Evolutionary conservation across 2,113 vertebrate genomes (phyloP), one percentile per base, ranked within the genome.

Genomic region (Pycnonotus jocosus): DNA sequence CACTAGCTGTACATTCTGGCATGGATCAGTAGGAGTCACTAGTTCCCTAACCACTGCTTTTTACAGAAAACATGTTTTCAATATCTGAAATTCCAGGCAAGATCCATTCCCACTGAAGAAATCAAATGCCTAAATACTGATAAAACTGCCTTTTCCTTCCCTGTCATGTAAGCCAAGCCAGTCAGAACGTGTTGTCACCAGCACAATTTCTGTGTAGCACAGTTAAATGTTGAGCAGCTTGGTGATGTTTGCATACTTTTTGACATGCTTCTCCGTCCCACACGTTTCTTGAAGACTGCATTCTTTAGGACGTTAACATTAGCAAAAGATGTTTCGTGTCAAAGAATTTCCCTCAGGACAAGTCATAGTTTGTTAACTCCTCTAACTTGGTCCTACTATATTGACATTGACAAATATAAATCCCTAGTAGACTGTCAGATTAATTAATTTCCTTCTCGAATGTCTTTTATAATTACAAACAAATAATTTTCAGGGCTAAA

Each of bases 401-500:
- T 24, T 42, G 71, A 80, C 8, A 9, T 24, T 96, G 61, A 53
- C 56, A 89, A 74, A 53, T 40, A 68, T 25, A 68, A 76, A 82
- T 74, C 35, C 61, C 61, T 40, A 40, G 9, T 31, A 74, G 30
- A 35, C 44, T 45, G 38, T 44, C 56, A 81, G 28, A 78, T 48
- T 35, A 88, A 71, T 60, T 77, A n/a, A 61, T n/a, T 48, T 69
- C 83, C n/a, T 91, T 78, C 80, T 45, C 40, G 9, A 87, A 60
- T 77, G 10, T 69, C 47, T 91, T 90, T 90, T 91, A 7, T 76
- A 91, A 92, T 42, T 68, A 37, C 42, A 77, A 65, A 90, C 15
- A 84, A 92, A 85, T 81, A 83, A 69, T 86, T 81, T 96, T 87
- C 84, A 90, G 61, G n/a, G 70, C 28, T 87, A 71, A 94, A 85